Percentiles rank a stretch among this genome's conserved stretches.
These are phyloP conservation scores for Lysiphlebus fabarum DNA, from an alignment of 1,140 invertebrate genomes.

Conservation along the genomic window DNA sequence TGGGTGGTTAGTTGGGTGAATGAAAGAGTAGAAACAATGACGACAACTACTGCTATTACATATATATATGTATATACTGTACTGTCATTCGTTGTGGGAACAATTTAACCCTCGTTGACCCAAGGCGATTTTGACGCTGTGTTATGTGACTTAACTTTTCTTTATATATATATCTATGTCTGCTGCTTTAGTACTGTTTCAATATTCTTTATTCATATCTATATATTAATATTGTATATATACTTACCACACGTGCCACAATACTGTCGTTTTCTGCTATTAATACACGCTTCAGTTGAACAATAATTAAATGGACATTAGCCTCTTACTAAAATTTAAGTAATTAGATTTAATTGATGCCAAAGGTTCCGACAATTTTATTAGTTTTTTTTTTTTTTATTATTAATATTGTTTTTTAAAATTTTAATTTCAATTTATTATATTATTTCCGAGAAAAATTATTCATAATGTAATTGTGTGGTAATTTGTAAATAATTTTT, in stretches of 20 bases:
- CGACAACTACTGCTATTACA: too few relatives aligned
- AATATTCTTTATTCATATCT: constrained; percentile 1
- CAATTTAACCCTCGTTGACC: constrained; percentile 52
- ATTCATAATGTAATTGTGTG: too few relatives aligned
- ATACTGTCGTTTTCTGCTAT: constrained; percentile 30
- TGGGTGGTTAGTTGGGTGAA: too few relatives aligned
- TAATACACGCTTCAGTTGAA: constrained; percentile 48
- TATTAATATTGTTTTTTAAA: too few relatives aligned
- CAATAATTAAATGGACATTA: constrained; percentile 51
- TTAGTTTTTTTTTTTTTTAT: constrained; percentile 1
- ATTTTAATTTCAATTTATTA: too few relatives aligned
- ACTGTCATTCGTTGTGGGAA: constrained; percentile 33
- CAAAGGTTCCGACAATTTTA: constrained; percentile 26
- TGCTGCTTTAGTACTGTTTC: constrained; percentile 11
- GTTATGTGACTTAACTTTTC: constrained; percentile 13
- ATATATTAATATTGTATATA: not conserved
- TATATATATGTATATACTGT: too few relatives aligned
- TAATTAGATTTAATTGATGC: constrained; percentile 52
- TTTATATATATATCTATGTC: not conserved
- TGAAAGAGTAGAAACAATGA: not conserved
- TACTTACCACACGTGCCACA: not conserved
- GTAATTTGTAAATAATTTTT: too few relatives aligned
- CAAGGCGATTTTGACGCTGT: constrained; percentile 19
- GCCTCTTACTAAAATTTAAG: constrained; percentile 44
- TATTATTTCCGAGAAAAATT: too few relatives aligned